Base-by-base conservation (phyloP, 1,140 invertebrate genomes). In the Drosophila kepulauana region DNA sequence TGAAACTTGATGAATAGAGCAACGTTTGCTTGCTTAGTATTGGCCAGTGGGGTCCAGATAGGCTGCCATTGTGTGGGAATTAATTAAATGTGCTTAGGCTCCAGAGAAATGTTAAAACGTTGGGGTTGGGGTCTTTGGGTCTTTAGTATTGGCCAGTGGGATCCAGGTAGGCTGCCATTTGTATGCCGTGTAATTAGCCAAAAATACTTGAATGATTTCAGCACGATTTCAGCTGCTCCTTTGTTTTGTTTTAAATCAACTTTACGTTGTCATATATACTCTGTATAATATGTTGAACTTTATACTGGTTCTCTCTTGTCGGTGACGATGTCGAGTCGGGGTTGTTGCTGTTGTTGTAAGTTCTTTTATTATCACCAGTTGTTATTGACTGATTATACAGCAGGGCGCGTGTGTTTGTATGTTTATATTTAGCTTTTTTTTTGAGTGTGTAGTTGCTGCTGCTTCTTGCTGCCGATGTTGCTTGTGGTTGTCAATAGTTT, bases 311-410 rank as follows among this genome's bases (percentile, higher is more conserved):
- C 80, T 82, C 48, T 82, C 48, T 73, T 38, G 52, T n/a, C 8
- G 28, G 25, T 13, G 7, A 25, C 11, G 13, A 25, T 57, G 33
- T 16, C 5, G 30, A 4, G 35, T 45, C n/a, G 8, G 35, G 3
- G 68, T 38, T 51, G 38, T 58, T 79, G 35, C 45, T 82, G 35
- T 86, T 89, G 81, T 89, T 90, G 86, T 89, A 89, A 87, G 82
- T 90, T 90, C 87, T 90, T 90, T 90, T 90, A 90, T 90, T 91
- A 90, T 91, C 86, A 89, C 75, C 78, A 79, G 78, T 78, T 78
- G 81, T 71, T 78, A 28, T 87, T 82, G 69, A 71, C 63, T 87
- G 84, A 88, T 88, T 88, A 87, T 87, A 88, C 74, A 72, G 84
- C 56, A 65, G 56, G 28, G 67, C 74, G 80, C 41, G 81, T 81